Base-by-base conservation (phyloP, 2,888 invertebrate species). In the Drosophila meridiana region DNA sequence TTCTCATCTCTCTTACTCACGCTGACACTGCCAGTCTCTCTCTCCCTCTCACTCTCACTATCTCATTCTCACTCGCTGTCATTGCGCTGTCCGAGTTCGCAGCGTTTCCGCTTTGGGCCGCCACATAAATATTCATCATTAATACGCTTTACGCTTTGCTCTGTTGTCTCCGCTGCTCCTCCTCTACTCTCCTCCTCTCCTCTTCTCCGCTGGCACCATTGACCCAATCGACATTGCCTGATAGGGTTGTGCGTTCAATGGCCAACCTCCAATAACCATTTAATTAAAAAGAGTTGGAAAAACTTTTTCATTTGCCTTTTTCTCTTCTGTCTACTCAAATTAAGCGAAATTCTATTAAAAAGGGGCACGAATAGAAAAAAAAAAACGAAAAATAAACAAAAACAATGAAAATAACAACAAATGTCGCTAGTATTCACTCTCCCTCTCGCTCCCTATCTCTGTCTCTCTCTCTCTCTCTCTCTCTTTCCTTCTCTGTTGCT, bases 71-170 rank as follows among this genome's bases (percentile, higher is more conserved):
- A 20, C n/a, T 48, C 59, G 1, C 66, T 4, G 13, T 45, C 68
- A 67, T 64, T 57, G 76, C 34, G 34, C 20, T 52, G 52, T 70
- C 77, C 73, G 55, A 69, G 63, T 53, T 61, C 53, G 67, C 50
- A 58, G 60, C 63, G 80, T 69, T 89, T 84, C 90, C 87, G 89
- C 73, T 87, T 77, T 74, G 74, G 73, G 73, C 76, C 78, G 78
- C 78, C 80, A 82, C 90, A 87, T 90, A 87, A 87, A 87, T 87
- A 87, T 90, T 90, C 90, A 90, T 90, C 89, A 90, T 90, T 90
- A 87, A 90, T 87, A 83, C 87, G 87, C 81, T 83, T 88, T 90
- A 83, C 90, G 88, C 86, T 87, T 86, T 85, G 63, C 58, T 59
- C 78, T 69, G 67, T 64, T 70, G 76, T 57, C 53, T 48, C 59